These are phyloP conservation scores for Cyanoderma ruficeps DNA, from an alignment of 2,113 vertebrate genomes.

Conservation along the genomic window DNA sequence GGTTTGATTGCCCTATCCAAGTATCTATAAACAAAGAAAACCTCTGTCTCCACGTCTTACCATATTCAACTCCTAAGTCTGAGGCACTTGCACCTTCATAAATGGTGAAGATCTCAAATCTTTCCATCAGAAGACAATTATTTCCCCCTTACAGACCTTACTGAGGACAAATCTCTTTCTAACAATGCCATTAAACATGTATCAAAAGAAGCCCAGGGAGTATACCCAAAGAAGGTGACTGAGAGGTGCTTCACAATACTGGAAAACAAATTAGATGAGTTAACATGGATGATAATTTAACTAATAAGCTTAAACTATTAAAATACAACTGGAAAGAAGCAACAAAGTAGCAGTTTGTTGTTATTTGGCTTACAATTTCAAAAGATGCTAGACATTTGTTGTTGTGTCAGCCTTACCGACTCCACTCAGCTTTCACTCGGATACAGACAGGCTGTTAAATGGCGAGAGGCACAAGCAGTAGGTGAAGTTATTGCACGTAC, in stretches of 20 bases:
- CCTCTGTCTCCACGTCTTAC: neutral
- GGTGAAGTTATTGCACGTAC: neutral
- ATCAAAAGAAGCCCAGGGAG: neutral
- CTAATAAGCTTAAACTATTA: neutral
- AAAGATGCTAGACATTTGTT: neutral
- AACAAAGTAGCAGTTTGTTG: neutral
- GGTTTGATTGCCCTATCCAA: neutral
- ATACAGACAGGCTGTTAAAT: neutral
- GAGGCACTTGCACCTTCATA: neutral
- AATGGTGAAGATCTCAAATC: constrained; percentile 7
- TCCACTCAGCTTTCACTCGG: neutral
- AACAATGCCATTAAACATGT: neutral
- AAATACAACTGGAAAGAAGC: neutral
- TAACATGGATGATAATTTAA: neutral
- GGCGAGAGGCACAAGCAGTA: neutral
- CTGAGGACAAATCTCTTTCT: neutral
- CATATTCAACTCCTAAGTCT: neutral
- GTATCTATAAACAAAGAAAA: neutral
- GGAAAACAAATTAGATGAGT: neutral
- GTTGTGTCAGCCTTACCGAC: neutral
- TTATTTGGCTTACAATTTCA: neutral
- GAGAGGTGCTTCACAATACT: neutral
- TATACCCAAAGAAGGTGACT: neutral
- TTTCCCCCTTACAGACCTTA: neutral
- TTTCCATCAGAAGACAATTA: constrained; percentile 8